Evolutionary conservation across 2,888 invertebrate genomes (phyloP), one percentile per base, ranked within the genome.

Genomic region (Eupithecia subumbrata): DNA sequence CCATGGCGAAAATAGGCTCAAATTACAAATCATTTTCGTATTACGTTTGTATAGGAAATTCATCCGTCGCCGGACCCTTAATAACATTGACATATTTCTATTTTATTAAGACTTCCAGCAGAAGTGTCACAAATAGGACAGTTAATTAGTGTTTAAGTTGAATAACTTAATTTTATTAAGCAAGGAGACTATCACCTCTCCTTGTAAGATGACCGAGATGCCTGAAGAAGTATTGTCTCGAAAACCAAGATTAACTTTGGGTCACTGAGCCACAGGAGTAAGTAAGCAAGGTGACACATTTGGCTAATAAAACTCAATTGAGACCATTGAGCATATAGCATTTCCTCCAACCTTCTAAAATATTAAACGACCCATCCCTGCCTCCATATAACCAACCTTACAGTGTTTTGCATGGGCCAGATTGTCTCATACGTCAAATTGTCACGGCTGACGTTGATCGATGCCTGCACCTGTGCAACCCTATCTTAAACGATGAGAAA

Each of bases 381-480:
- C 5, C 34, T 37, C 34, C 66, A 34, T 37, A 67, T 30, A 64
- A 16, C 34, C 66, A 67, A 34, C 75, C 5, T 18, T 67, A 82
- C 84, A 88, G n/a, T 37, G 88, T 91, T 94, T 92, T 92, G 92
- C 92, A 93, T 92, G 87, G 84, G 82, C 85, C 84, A 87, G 90
- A 91, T 93, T 93, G 93, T 94, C 93, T 90, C 92, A 93, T 94
- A 94, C 92, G 94, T 95, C 95, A 94, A 91, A 91, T 92, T 92
- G 94, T 93, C 92, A 90, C 90, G 76, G 71, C 69, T 75, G 92
- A 94, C 94, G 84, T 91, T 93, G 94, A 95, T 93, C 82, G 94
- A 95, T 94, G 85, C 87, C 76, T 82, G 91, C 94, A 95, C 94
- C 94, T 94, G 95, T 87, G 82, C 87, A 77, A 77, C 77, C 77